Conservation (phyloP, 1,140 invertebrate genomes). For the Hyphantria cunea region DNA sequence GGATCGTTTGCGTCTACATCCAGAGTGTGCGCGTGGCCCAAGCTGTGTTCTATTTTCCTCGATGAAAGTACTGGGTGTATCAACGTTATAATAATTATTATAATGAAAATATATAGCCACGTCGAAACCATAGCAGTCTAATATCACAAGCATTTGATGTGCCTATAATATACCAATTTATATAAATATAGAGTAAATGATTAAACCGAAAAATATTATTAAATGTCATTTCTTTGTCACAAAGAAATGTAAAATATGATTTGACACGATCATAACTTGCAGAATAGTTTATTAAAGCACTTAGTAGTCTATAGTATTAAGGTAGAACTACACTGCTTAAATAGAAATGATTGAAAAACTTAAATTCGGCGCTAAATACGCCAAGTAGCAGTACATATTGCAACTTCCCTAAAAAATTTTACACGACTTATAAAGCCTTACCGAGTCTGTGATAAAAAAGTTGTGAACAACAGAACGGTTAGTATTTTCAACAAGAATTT, state of each 20-base stretch:
- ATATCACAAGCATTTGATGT: slow-evolving; percentile 25
- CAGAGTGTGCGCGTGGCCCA: neutral
- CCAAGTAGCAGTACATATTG: too few relatives aligned
- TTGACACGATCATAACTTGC: slow-evolving; percentile 9
- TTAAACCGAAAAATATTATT: slow-evolving; percentile 1
- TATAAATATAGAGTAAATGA: neutral
- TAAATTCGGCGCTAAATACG: too few relatives aligned
- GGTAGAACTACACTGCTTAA: too few relatives aligned
- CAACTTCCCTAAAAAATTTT: too few relatives aligned
- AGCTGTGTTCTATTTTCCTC: neutral
- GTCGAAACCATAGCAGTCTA: slow-evolving; percentile 33
- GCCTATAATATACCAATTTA: slow-evolving; percentile 1
- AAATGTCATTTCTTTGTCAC: slow-evolving; percentile 19
- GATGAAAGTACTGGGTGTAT: neutral
- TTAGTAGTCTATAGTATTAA: too few relatives aligned
- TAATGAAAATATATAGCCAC: slow-evolving; percentile 18
- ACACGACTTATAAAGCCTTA: too few relatives aligned
- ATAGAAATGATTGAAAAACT: too few relatives aligned
- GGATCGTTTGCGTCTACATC: slow-evolving; percentile 3
- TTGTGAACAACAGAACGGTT: too few relatives aligned
- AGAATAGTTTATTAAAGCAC: neutral
- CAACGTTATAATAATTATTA: slow-evolving; percentile 11
- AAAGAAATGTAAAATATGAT: slow-evolving; percentile 7
- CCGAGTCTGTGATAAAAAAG: too few relatives aligned
- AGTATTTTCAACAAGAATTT: too few relatives aligned